These are phyloP conservation scores for Nannospalax galili DNA, from an alignment of 2,113 vertebrate genomes.

Conservation along the genomic window DNA sequence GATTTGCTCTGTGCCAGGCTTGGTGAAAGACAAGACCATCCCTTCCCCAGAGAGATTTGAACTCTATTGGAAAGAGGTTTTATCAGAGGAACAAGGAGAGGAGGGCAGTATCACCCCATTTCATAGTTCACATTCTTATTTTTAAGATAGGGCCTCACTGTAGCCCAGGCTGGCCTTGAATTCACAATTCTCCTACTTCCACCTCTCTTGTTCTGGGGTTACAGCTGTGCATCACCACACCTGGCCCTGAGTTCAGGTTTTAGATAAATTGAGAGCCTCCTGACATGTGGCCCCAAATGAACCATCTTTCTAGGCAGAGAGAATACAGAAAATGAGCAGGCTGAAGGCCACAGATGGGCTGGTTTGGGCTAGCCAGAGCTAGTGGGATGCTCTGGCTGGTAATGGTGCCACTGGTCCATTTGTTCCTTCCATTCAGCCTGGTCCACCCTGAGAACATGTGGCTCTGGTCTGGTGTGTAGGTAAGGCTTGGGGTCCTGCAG, in stretches of 20 bases:
- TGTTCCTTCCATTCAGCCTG: background rate
- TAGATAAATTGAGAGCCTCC: background rate
- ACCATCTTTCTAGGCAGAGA: background rate
- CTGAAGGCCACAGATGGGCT: background rate
- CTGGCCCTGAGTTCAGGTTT: background rate
- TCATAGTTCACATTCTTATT: background rate
- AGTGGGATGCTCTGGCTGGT: background rate
- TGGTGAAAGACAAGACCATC: accelerated
- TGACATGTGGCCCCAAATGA: background rate
- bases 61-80: background rate
- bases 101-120: background rate
- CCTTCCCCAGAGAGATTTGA: background rate
- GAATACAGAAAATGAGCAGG: background rate
- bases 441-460: background rate
- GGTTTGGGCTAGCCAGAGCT: too few species aligned
- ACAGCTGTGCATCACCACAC: background rate
- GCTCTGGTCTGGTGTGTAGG: background rate
- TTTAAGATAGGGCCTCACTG: background rate
- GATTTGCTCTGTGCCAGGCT: background rate
- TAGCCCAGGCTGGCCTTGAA: background rate
- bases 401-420: background rate
- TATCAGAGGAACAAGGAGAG: background rate
- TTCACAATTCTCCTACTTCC: background rate
- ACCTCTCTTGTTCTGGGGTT: background rate
- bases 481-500: background rate